phyloP scores from a whole-genome alignment of 64 coral and sea anemone species.

The Actinia equina region DNA sequence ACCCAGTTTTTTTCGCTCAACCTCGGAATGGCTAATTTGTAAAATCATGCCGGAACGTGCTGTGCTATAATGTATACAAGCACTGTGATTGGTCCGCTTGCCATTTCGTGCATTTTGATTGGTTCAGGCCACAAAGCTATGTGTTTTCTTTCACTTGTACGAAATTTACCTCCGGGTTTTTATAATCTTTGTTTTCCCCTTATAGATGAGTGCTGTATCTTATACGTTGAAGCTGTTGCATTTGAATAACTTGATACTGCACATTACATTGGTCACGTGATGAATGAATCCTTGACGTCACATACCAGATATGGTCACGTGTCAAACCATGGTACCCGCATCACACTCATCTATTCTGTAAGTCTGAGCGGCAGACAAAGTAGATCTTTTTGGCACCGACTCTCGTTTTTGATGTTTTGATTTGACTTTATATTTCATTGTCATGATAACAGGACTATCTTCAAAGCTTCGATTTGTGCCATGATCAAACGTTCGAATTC shows the following conservation, averaged over 20 bases:
- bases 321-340: background rate
- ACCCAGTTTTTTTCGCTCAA: too few species aligned
- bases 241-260: background rate
- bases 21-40: too few species aligned
- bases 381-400: background rate
- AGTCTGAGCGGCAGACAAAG: background rate
- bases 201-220: background rate
- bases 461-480: background rate
- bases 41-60: background rate
- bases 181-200: background rate
- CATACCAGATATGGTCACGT: background rate
- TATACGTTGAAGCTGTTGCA: background rate
- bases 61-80: background rate
- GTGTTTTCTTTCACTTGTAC: background rate
- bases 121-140: background rate
- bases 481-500: background rate
- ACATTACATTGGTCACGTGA: background rate
- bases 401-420: background rate
- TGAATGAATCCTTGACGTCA: background rate
- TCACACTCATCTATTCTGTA: background rate
- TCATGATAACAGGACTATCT: background rate
- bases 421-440: background rate
- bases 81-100: background rate
- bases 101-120: background rate
- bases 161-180: background rate